Percentiles rank a stretch among this genome's conserved stretches.
Conservation (phyloP, 2,797 vertebrate species). For the Perdix hodgsoniae region DNA sequence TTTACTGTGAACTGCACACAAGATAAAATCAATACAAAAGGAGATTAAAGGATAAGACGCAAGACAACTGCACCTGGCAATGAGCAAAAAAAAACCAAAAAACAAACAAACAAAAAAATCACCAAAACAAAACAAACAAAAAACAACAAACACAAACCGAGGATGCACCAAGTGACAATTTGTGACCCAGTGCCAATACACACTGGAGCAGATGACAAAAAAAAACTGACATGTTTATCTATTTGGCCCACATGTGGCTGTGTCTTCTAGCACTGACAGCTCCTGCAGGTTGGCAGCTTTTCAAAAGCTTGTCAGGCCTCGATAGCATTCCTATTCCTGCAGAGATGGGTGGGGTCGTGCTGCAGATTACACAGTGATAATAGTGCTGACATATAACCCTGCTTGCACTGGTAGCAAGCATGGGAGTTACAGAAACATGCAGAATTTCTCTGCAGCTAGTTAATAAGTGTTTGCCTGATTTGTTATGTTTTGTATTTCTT, state of each 20-base stretch:
- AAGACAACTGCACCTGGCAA: background rate
- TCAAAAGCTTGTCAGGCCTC: slow-evolving; percentile 65
- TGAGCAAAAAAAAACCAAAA: background rate
- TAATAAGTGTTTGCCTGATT: background rate
- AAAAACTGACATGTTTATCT: slow-evolving; percentile 69
- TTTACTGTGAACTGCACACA: background rate
- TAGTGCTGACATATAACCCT: background rate
- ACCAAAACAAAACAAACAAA: background rate
- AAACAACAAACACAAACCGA: background rate
- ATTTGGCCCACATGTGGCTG: slow-evolving; percentile 66
- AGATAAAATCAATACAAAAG: background rate
- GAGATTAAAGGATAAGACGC: background rate
- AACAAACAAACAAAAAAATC: no score
- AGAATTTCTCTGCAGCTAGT: background rate
- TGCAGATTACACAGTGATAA: slow-evolving; percentile 35
- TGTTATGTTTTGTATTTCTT: background rate
- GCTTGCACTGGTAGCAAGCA: background rate
- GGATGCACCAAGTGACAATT: background rate
- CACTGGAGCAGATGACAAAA: slow-evolving; percentile 30
- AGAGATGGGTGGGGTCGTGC: slow-evolving; percentile 33
- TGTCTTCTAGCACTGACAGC: slow-evolving; percentile 58
- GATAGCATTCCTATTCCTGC: slow-evolving; percentile 61
- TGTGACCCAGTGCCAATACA: background rate
- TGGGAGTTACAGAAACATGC: background rate
- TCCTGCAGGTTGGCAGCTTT: slow-evolving; percentile 69